Evolutionary conservation across 2,888 invertebrate genomes (phyloP).

Genomic region (Merodon equestris): DNA sequence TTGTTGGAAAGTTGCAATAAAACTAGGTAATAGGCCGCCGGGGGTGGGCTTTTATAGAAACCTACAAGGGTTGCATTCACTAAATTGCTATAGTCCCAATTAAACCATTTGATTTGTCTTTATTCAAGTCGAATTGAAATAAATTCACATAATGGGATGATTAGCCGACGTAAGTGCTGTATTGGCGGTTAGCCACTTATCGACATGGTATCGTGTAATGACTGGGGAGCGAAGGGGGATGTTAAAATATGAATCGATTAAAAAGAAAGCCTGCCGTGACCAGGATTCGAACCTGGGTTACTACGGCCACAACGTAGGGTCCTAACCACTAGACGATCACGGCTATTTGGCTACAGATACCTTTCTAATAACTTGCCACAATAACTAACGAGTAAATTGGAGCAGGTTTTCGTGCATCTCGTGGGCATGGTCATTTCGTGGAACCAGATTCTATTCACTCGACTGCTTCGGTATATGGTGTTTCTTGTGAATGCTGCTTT

Average conservation of each 20-base stretch:
- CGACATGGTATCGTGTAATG: slow-evolving; percentile 10
- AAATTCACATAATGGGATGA: slow-evolving; percentile 42
- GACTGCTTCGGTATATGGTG: no score
- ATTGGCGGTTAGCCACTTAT: slow-evolving; percentile 1
- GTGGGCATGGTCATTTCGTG: slow-evolving; percentile 21
- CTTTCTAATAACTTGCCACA: neutral
- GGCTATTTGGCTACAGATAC: slow-evolving; percentile 55
- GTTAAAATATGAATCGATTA: neutral
- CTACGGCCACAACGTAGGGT: slow-evolving; percentile 79
- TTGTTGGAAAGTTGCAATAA: neutral
- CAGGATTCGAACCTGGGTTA: slow-evolving; percentile 79
- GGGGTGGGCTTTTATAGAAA: slow-evolving; percentile 30
- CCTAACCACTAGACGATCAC: slow-evolving; percentile 79
- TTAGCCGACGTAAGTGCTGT: slow-evolving; percentile 25
- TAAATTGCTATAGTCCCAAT: slow-evolving; percentile 43
- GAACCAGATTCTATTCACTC: slow-evolving; percentile 28
- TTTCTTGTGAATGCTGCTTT: no score
- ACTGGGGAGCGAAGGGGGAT: neutral
- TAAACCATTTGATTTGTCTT: slow-evolving; percentile 12
- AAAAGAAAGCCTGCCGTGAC: slow-evolving; percentile 70
- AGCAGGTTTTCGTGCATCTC: slow-evolving; percentile 41
- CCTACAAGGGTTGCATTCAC: neutral
- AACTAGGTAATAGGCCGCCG: no score
- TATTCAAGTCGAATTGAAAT: slow-evolving; percentile 57
- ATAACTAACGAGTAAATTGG: slow-evolving; percentile 35